Base-by-base conservation (phyloP, 2,113 vertebrate species). In the Syrmaticus mikado region DNA sequence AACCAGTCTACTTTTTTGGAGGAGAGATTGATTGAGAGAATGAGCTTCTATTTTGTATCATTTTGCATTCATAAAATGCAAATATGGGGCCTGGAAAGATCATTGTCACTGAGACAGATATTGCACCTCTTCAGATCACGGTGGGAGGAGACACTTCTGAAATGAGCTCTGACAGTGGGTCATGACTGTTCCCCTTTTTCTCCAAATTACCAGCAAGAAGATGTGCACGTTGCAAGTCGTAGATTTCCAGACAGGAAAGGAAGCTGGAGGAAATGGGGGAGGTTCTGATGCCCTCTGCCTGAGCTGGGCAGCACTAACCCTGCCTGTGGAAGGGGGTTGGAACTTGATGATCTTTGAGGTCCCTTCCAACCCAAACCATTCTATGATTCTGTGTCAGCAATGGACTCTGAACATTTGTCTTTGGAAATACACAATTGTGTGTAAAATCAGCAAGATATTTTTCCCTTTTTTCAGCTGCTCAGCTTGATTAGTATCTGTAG, bases 231-330 rank as follows among this genome's bases (percentile, higher is more conserved):
- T 82, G 53, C 41, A 50, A 70, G 53, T 1, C 76, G 45, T 67
- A 77, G 74, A 62, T 80, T 93, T 89, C 74, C 67, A 74, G 74
- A 61, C 82, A 87, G 75, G 77, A 77, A 28, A 80, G 65, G 50
- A 91, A 64, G 75, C 52, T 64, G 89, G 15, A 90, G 91, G 82
- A 85, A 94, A 95, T 38, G 76, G 71, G 58, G 85, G 34, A 2
- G 15, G 40, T 81, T 67, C 87, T 95, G 91, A 82, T 72, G 24
- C 22, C 46, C 25, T 74, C 25, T 74, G 72, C 72, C 75, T 67
- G 40, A 80, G 32, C 52, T 53, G 52, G 27, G 52, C 52, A 53
- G 27, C 52, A 27, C 50, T 52, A 52, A 52, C 50, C 27, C 25
- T 28, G 27, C 52, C 27, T 53, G 25, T 8, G 2, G 25, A 16